Evolutionary conservation across 2,797 vertebrate species (phyloP), one percentile per base, ranked within the genome.

Genomic region (Peromyscus aztecus): DNA sequence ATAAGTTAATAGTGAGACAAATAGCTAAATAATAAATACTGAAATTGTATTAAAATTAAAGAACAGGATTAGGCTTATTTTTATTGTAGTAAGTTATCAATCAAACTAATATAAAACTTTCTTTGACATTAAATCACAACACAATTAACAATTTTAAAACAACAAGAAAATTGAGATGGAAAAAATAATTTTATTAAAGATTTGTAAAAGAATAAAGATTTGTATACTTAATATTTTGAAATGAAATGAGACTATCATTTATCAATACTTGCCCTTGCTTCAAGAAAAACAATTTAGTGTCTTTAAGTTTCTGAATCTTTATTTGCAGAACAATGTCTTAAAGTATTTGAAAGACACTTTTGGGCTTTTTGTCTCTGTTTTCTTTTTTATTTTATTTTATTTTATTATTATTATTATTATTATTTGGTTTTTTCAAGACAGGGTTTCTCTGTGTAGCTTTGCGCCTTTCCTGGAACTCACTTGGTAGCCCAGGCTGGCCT

Each of bases 281-380:
- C 75, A 37, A 78, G 27, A 24, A 1, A 88, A 89, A 40, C 52
- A 17, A 49, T 10, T 75, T 59, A 40, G 37, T 89, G 8, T 63
- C 24, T 91, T 96, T 88, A 29, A 7, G 21, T 61, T 34, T 89
- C 21, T 83, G n/a, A 80, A 59, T 89, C 23, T 76, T 94, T 91
- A 89, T 63, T 49, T 90, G 31, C 1, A 85, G 76, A 90, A 49
- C 8, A 94, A 65, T 29, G 0, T 2, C 21, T 11, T 9, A 24
- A 90, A 87, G 31, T 46, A 55, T 67, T 73, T 95, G 73, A 92
- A 88, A 87, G 24, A 9, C 21, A 31, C 19, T 29, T 86, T 87
- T 52, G 16, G 8, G 4, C 2, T 52, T 90, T 94, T 46, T 67
- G 0, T 90, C 55, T 94, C 16, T 40, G 89, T 84, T 89, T 29